Evolutionary conservation across 2,888 invertebrate species (phyloP).

Genomic region (Tiliacea aurago): DNA sequence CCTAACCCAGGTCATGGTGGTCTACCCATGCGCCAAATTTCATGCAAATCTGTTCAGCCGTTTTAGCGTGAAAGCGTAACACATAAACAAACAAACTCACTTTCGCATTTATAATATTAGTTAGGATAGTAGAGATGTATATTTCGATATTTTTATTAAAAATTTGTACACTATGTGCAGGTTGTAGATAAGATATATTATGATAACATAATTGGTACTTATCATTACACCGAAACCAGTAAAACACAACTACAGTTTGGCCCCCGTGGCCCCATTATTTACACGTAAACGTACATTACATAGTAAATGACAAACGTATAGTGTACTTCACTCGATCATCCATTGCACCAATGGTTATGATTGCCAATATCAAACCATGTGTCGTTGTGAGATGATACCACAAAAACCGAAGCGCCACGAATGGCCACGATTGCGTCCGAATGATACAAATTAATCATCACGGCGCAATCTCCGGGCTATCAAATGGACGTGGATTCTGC

Average conservation of each 20-base stretch:
- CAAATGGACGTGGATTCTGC: slow-evolving; percentile 38
- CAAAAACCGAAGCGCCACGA: slow-evolving; percentile 30
- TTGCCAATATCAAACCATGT: slow-evolving; percentile 20
- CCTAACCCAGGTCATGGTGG: no score
- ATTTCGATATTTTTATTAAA: no score
- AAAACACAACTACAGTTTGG: not conserved
- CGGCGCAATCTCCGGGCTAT: slow-evolving; percentile 48
- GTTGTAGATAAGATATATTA: slow-evolving; percentile 3
- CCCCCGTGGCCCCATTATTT: not conserved
- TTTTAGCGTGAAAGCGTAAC: no score
- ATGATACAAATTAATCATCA: slow-evolving; percentile 44
- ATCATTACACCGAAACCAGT: not conserved
- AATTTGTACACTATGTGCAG: not conserved
- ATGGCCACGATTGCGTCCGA: slow-evolving; percentile 9
- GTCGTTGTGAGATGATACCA: slow-evolving; percentile 27
- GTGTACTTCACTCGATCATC: not conserved
- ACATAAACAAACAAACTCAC: no score
- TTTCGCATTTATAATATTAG: no score
- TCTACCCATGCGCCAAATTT: no score
- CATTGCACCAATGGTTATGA: not conserved
- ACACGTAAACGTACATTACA: not conserved
- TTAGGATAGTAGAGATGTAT: no score
- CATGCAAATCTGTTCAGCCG: no score
- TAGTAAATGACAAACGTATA: not conserved
- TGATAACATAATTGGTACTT: not conserved